A percentile compares a stretch with the other conserved stretches of the same genome.
Conservation (phyloP, 2,113 vertebrate species). For the Elachura formosa region DNA sequence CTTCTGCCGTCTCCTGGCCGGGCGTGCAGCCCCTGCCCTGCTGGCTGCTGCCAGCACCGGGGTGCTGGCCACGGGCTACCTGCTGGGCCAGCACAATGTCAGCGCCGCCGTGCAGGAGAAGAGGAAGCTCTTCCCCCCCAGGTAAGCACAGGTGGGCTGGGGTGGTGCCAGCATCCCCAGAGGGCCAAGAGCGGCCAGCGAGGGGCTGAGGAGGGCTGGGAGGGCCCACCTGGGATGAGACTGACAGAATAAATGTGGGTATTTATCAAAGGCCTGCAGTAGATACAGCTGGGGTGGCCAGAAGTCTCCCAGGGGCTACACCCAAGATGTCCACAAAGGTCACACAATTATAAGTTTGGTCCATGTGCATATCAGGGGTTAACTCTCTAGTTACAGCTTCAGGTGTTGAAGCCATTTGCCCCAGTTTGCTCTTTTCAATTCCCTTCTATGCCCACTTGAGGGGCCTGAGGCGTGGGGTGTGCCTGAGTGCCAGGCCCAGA, state of each 20-base stretch:
- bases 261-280: background rate
- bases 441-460: no score
- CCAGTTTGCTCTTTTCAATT: no score
- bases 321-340: fast-evolving
- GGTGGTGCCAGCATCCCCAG: no score
- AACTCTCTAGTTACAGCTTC: background rate
- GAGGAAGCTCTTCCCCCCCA: constrained; percentile 81
- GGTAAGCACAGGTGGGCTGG: constrained; percentile 51
- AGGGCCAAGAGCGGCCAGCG: no score
- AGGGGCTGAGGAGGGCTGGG: no score
- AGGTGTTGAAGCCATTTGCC: background rate
- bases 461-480: background rate
- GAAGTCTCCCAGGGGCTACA: background rate
- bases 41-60: constrained; percentile 78
- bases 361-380: no score
- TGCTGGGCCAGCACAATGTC: constrained; percentile 74
- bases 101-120: constrained; percentile 72
- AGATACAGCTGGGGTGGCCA: background rate
- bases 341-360: background rate
- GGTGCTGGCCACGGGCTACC: constrained; percentile 78
- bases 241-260: background rate
- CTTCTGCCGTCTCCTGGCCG: constrained; percentile 82
- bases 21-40: constrained; percentile 77
- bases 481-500: background rate
- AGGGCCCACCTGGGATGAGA: no score